Evolutionary conservation across 2,888 invertebrate genomes (phyloP), one percentile per base, ranked within the genome.

Genomic region (Eilema depressum): DNA sequence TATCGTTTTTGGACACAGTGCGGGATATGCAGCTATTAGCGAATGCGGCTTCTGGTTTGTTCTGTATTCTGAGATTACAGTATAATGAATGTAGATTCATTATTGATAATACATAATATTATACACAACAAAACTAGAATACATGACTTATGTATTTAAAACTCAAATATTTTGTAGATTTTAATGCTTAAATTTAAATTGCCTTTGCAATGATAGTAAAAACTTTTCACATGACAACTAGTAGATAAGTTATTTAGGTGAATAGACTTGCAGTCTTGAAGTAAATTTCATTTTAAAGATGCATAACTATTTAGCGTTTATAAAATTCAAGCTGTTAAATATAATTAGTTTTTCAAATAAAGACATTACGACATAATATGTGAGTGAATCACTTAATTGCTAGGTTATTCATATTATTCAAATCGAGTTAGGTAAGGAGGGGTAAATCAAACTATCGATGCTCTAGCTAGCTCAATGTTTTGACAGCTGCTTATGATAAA

Each of bases 331-430:
- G 60, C 20, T 28, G 11, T 28, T 60, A 60, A 60, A 17, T 23
- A 60, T 60, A 57, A 57, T 14, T 41, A 23, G 23, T 56, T 57
- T 57, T 57, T 57, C 26, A 59, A 59, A 25, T 59, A 59, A 59
- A 25, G 57, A 59, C 57, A 59, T 59, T 26, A 59, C 57, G 57
- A 26, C 53, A 53, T 53, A 53, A n/a, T 37, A 12, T 30, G 25
- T 33, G 56, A 17, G 14, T 33, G 4, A 59, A n/a, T 25, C 25
- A 25, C 57, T 59, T 26, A 14, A 59, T 61, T 61, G 30, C 10
- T 61, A 10, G 11, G 5, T 59, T 59, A 61, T 61, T 61, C 30
- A 61, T 61, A 61, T n/a, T 26, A 61, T 61, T 30, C 3, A 30
- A 25, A 28, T 28, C 20, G 30, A 61, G 61, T 61, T 61, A 60